These are phyloP conservation scores for Polymixis lichenea DNA, from an alignment of 2,888 invertebrate species.

Conservation along the genomic window DNA sequence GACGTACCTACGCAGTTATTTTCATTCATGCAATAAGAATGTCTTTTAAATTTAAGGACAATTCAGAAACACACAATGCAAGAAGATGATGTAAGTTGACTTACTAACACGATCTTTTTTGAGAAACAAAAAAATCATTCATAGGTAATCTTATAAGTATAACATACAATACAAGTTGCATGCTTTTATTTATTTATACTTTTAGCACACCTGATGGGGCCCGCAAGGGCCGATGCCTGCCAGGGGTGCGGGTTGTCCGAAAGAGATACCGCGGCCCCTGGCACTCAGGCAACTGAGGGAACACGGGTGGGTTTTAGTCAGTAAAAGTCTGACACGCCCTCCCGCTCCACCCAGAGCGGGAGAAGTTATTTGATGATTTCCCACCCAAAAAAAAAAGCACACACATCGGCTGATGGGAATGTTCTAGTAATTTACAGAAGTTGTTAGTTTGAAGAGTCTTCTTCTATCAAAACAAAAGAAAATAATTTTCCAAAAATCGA, in stretches of 20 bases:
- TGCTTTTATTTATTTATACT: not conserved
- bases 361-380: no score
- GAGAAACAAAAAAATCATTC: not conserved
- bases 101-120: not conserved
- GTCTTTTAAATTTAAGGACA: not conserved
- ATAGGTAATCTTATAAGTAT: not conserved
- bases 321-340: no score
- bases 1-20: not conserved
- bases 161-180: not conserved
- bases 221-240: no score
- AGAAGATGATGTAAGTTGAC: not conserved
- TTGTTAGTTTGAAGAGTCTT: not conserved
- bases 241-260: no score
- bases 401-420: no score
- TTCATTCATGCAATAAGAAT: not conserved
- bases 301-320: no score
- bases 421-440: not conserved
- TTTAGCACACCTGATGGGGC: no score
- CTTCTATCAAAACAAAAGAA: not conserved
- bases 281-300: no score
- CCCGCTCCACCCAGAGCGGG: no score
- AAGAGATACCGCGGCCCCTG: no score
- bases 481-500: not conserved
- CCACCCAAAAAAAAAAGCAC: no score
- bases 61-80: no score